Percentiles rank a stretch among this genome's conserved stretches.
Evolutionary conservation across 53 echinoderm and acorn worm genomes (phyloP).

Genomic region (Paracentrotus lividus): DNA sequence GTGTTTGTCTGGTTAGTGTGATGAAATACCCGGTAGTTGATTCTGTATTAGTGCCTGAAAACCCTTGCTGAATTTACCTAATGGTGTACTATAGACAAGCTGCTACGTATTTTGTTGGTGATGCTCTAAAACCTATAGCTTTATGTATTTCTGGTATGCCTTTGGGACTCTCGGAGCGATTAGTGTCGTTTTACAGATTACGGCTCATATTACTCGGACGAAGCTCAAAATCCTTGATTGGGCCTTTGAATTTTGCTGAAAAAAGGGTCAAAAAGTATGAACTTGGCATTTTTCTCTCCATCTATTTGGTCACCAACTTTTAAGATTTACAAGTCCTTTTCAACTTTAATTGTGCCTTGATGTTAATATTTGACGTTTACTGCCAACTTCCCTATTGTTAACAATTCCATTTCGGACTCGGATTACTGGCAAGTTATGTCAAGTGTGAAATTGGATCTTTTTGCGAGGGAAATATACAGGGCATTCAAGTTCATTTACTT

Average conservation of each 20-base stretch:
- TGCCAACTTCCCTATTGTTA: neutral
- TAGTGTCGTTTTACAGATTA: constrained; percentile 34
- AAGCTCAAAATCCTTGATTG: constrained; percentile 6
- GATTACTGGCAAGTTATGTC: neutral
- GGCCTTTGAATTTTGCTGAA: neutral
- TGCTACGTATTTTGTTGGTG: too few relatives aligned
- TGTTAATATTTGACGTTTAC: neutral
- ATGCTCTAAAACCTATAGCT: too few relatives aligned
- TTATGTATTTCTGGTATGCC: neutral
- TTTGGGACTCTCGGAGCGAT: neutral
- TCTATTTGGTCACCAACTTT: neutral
- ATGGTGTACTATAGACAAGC: neutral
- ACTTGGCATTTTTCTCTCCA: constrained; percentile 10
- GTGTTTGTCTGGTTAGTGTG: too few relatives aligned
- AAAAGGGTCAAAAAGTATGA: constrained; percentile 4
- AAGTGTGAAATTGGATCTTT: constrained; percentile 21
- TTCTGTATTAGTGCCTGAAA: too few relatives aligned
- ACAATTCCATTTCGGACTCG: neutral
- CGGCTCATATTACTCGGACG: constrained; percentile 8
- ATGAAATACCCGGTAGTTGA: too few relatives aligned
- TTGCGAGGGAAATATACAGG: neutral
- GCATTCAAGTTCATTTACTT: constrained; percentile 28
- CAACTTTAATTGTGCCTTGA: neutral
- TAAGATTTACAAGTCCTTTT: neutral
- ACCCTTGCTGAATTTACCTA: too few relatives aligned